Evolutionary conservation across 2,797 vertebrate genomes (phyloP).

Genomic region (Tadarida brasiliensis): DNA sequence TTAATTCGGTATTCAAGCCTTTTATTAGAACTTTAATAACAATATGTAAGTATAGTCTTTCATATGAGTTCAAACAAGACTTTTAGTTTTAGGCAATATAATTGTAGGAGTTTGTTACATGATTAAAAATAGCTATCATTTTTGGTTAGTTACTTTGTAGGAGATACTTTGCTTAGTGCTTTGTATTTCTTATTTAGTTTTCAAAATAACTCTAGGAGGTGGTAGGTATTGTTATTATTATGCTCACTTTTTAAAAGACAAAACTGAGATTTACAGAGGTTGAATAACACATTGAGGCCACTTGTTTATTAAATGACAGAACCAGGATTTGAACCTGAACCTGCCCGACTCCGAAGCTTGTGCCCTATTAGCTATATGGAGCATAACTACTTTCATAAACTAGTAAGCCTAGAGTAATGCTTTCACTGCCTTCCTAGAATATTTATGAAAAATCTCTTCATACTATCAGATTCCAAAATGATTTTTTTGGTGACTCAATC

Average conservation of each 20-base stretch:
- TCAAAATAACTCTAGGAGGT: background rate
- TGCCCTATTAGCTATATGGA: background rate
- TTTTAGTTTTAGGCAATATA: background rate
- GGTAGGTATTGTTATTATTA: background rate
- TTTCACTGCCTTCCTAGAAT: background rate
- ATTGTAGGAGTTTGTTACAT: background rate
- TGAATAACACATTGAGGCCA: background rate
- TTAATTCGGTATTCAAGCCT: background rate
- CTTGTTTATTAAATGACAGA: background rate
- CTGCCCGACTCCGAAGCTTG: background rate
- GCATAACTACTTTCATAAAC: background rate
- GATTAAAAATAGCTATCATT: background rate
- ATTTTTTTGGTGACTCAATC: background rate
- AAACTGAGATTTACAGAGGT: background rate
- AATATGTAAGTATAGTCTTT: background rate
- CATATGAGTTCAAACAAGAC: background rate
- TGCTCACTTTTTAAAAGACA: background rate
- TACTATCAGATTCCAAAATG: background rate
- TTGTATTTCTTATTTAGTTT: conserved; percentile 1
- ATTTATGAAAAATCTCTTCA: background rate
- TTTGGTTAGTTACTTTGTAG: background rate
- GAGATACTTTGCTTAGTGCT: background rate
- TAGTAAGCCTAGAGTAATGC: background rate
- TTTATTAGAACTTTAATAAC: conserved; percentile 10
- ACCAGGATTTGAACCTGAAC: background rate